A percentile compares a stretch with the other conserved stretches of the same genome.
Evolutionary conservation across 1,140 invertebrate species (phyloP).

Genomic region (Neoseiulus cucumeris): DNA sequence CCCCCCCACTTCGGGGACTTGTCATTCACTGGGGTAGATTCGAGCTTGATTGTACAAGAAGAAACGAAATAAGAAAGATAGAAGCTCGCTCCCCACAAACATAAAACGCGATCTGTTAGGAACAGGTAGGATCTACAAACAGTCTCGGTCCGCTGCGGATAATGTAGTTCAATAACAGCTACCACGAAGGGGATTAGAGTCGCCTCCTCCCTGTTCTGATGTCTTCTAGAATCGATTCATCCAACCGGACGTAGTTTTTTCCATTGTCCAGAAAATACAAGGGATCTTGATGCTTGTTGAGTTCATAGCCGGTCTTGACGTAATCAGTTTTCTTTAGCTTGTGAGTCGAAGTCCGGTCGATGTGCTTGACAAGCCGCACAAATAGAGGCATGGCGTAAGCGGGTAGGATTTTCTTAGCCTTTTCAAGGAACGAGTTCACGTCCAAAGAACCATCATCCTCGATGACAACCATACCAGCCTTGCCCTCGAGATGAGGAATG

Average conservation of each 20-base stretch:
- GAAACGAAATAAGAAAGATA: too few species aligned
- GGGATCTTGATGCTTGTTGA: constrained; percentile 37
- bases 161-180: too few species aligned
- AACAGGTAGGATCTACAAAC: too few species aligned
- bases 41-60: too few species aligned
- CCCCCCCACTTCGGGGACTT: too few species aligned
- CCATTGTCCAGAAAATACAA: constrained; percentile 29
- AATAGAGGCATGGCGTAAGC: constrained; percentile 72
- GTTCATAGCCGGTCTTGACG: constrained; percentile 73
- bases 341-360: constrained; percentile 79
- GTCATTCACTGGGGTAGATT: too few species aligned
- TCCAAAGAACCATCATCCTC: constrained; percentile 52
- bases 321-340: constrained; percentile 83
- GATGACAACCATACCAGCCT: constrained; percentile 88
- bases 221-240: constrained; percentile 36
- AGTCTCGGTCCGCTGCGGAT: too few species aligned
- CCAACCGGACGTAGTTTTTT: constrained; percentile 41
- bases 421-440: constrained; percentile 31
- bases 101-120: too few species aligned
- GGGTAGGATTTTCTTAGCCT: constrained; percentile 40
- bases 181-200: background rate
- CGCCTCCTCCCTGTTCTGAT: constrained; percentile 14
- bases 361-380: constrained; percentile 50
- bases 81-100: too few species aligned
- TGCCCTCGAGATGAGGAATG: constrained; percentile 64